Base-by-base conservation (phyloP, 1,140 invertebrate species). In the Monomorium pharaonis region DNA sequence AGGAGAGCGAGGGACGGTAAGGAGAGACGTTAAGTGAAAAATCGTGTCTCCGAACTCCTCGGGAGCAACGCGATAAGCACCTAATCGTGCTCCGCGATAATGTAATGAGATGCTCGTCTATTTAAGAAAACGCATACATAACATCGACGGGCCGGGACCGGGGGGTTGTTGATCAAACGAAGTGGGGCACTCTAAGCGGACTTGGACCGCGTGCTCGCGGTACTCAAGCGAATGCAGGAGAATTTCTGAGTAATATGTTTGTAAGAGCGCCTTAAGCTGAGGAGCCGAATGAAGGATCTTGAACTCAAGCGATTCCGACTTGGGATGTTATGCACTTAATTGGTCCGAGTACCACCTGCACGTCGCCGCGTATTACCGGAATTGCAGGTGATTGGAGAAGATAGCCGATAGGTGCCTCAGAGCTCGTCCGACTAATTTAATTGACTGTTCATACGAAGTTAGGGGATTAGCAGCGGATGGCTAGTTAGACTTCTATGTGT, bases 391-490 rank as follows among this genome's bases (percentile, higher is more conserved):
- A 83, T 83, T 44, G 78, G 78, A 24, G 49, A 83, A 54, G 67
- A 83, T 83, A 54, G 67, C 14, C 67, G 37, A 83, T 83, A 72
- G 78, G 54, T 74, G 78, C 78, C 67, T 21, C 18, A n/a, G 51
- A 44, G 67, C 67, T 83, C 78, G 67, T 83, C 30, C 27, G 67
- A 74, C 78, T 83, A 83, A 83, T 83, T 83, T 83, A 83, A 83
- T 83, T 83, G 77, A 80, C 77, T 80, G 78, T 74, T 83, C 67
- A 33, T 83, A 74, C 67, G 37, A 83, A 83, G 65, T 72, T 83
- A 33, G 67, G n/a, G 37, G 42, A 83, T 72, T 58, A 72, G 37
- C 47, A 9, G 65, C 51, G 18, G 27, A 37, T 18, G 10, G 33
- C 14, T 27, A 27, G 42, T 60, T 30, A 18, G 24, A 42, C 7